Evolutionary conservation across 2,888 invertebrate genomes (phyloP).

Genomic region (Thymelicus sylvestris): DNA sequence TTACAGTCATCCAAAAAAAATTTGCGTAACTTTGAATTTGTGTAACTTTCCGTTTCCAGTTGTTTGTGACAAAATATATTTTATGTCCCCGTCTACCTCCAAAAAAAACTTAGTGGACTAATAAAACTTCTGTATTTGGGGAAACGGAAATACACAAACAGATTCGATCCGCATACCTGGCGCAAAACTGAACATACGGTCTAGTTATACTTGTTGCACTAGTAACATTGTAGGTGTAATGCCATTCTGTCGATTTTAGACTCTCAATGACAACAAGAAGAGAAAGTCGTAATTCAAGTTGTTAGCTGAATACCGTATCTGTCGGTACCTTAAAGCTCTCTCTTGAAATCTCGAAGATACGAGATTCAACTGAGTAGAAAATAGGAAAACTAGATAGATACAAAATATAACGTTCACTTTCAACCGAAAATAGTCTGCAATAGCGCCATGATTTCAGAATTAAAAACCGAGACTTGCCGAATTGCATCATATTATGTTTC

Average conservation of each 20-base stretch:
- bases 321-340: slow-evolving; percentile 19
- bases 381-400: neutral
- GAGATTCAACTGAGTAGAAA: neutral
- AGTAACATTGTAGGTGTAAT: neutral
- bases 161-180: neutral
- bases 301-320: neutral
- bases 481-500: slow-evolving; percentile 7
- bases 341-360: neutral
- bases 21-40: too few relatives aligned
- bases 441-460: slow-evolving; percentile 6
- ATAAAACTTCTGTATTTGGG: too few relatives aligned
- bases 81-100: too few relatives aligned
- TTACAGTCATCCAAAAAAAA: too few relatives aligned
- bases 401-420: neutral
- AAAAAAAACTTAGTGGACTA: too few relatives aligned
- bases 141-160: neutral
- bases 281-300: slow-evolving; percentile 33
- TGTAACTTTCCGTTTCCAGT: too few relatives aligned
- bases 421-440: slow-evolving; percentile 6
- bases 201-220: neutral
- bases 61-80: too few relatives aligned
- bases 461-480: slow-evolving; percentile 2
- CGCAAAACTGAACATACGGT: neutral
- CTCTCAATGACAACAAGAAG: slow-evolving; percentile 27
- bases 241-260: slow-evolving; percentile 9